A percentile compares a stretch with the other conserved stretches of the same genome.
Conservation (phyloP, 2,113 vertebrate species). For the Morone chrysops region DNA sequence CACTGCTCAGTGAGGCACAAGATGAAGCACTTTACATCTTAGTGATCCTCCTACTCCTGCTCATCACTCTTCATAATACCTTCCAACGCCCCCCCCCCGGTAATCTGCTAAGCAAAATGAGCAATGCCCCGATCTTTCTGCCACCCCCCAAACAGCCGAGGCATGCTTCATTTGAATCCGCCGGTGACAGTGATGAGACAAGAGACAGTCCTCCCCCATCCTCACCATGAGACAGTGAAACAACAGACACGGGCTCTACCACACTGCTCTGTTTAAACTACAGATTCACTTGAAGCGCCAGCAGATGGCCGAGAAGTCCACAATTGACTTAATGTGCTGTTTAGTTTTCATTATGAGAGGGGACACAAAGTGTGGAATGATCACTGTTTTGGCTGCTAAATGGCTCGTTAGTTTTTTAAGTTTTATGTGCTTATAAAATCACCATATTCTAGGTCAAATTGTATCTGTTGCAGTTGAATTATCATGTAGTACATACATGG, state of each 20-base stretch:
- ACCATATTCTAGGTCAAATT: background rate
- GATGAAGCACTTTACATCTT: conserved; percentile 77
- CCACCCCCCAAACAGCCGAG: conserved; percentile 50
- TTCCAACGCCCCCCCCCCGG: conserved; percentile 31
- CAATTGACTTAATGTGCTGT: conserved; percentile 65
- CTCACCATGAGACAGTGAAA: conserved; percentile 28
- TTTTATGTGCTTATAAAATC: conserved; percentile 6
- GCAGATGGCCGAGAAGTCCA: conserved; percentile 68
- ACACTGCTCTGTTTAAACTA: conserved; percentile 55
- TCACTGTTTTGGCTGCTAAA: conserved; percentile 39
- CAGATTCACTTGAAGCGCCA: conserved; percentile 39
- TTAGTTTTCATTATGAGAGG: conserved; percentile 67
- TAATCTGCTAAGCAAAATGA: conserved; percentile 76
- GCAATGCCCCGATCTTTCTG: conserved; percentile 53
- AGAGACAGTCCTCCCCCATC: conserved; percentile 60
- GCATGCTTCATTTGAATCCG: conserved; percentile 72
- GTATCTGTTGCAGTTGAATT: background rate
- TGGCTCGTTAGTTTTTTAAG: conserved; percentile 21
- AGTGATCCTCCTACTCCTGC: conserved; percentile 69
- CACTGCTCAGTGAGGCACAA: conserved; percentile 74
- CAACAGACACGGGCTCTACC: conserved; percentile 44
- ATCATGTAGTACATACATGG: background rate
- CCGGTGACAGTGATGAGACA: conserved; percentile 72
- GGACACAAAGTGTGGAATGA: conserved; percentile 57
- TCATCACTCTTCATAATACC: conserved; percentile 78